A percentile compares a stretch with the other conserved stretches of the same genome.
These are phyloP conservation scores for Agelas oroides DNA, from an alignment of 37 sponge, comb jelly and placozoan species.

Conservation along the genomic window DNA sequence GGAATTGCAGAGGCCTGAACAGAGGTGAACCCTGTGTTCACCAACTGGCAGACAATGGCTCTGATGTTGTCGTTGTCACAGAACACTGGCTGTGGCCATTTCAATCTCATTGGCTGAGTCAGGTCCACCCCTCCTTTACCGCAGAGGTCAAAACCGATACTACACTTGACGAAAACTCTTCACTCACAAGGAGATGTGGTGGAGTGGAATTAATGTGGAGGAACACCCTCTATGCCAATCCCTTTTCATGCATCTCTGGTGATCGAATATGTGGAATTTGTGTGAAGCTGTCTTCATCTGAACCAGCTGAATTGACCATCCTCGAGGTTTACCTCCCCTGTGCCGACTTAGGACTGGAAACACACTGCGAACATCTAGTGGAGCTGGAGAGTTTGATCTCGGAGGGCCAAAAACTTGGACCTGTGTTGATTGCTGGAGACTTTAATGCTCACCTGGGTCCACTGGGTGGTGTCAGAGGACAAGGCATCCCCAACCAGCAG, in stretches of 20 bases:
- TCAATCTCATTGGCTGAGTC: neutral
- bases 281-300: neutral
- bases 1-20: neutral
- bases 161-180: neutral
- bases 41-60: conserved; percentile 8
- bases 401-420: neutral
- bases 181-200: neutral
- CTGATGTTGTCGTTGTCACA: neutral
- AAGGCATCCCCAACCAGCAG: neutral
- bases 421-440: conserved; percentile 15
- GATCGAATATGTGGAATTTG: conserved; percentile 9
- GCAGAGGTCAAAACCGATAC: neutral
- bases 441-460: conserved; percentile 11
- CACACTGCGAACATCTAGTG: neutral
- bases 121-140: conserved; percentile 5
- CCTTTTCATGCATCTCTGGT: neutral
- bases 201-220: conserved; percentile 1
- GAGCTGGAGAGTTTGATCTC: neutral
- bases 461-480: conserved; percentile 2
- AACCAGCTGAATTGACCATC: conserved; percentile 4
- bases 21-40: neutral
- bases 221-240: neutral
- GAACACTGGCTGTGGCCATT: conserved; percentile 15
- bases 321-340: conserved; percentile 17
- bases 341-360: neutral